Evolutionary conservation across 2,797 vertebrate species (phyloP), one percentile per base, ranked within the genome.

Genomic region (Pseudocheirus occidentalis): DNA sequence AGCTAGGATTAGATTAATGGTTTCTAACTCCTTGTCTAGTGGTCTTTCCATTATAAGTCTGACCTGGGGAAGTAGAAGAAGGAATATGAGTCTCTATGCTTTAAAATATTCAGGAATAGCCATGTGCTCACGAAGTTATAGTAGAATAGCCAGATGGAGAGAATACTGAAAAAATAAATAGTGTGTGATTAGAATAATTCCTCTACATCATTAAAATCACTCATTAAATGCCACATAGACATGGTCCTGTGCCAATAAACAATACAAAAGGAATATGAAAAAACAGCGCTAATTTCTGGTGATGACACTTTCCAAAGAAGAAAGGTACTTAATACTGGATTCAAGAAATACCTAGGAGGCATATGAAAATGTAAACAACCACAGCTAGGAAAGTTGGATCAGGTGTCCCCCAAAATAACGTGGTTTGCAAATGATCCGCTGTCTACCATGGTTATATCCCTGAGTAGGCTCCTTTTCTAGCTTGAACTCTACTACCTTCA

Each of bases 211-310:
- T 73, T 57, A 29, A 2, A 50, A 24, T 29, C 18, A 40, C 57
- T 56, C 18, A 12, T 24, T 55, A 27, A 55, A 54, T 52, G 56
- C 91, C 50, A 5, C 4, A 1, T 34, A 93, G 40, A 18, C 62
- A 46, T 66, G 0, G 27, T 1, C 29, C 29, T 29, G 81, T 2
- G 52, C 90, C 46, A 21, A 56, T 59, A 27, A 46, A 50, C 50
- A 81, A 40, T 1, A 1, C 1, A 6, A 10, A 21, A 2, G 6
- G 50, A 62, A 90, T 18, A 81, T 14, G 12, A 31, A 66, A 40
- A 0, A 50, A 28, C 2, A 55, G 27, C 0, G 1, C 0, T 13
- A 12, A 40, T 10, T 5, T 34, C 34, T 53, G 0, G 27, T 0
- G 9, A 34, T 16, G 12, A 11, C 55, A 21, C 0, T 0, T 0